A percentile compares a stretch with the other conserved stretches of the same genome.
Evolutionary conservation across 2,113 vertebrate species (phyloP).

Genomic region (Alethe castanea): DNA sequence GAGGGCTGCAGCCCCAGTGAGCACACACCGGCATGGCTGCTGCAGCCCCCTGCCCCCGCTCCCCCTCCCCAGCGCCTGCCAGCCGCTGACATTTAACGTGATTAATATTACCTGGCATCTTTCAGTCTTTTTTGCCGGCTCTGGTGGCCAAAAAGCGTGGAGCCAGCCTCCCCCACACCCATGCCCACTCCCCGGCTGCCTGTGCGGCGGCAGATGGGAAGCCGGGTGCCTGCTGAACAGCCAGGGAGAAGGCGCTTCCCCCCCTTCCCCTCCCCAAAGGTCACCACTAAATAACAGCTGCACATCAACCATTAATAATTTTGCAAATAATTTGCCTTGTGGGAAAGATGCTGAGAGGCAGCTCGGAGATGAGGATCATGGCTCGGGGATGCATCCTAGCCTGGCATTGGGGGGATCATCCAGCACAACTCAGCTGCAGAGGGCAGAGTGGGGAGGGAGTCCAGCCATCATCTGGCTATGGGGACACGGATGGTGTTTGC

Average conservation of each 20-base stretch:
- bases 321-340: not conserved
- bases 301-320: not conserved
- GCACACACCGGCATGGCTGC: not conserved
- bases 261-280: not conserved
- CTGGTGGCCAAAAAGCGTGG: constrained; percentile 3
- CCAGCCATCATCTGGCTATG: rapidly evolving
- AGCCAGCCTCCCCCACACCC: not conserved
- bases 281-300: constrained; percentile 7
- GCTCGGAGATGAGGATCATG: not conserved
- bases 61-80: not conserved
- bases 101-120: constrained; percentile 54
- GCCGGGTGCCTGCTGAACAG: not conserved
- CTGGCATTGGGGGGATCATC: not conserved
- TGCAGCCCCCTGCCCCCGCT: not conserved
- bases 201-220: constrained; percentile 34
- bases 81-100: constrained; percentile 26
- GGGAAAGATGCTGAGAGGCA: not conserved
- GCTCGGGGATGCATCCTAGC: not conserved
- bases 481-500: not conserved
- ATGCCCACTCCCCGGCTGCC: constrained; percentile 50
- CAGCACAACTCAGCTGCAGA: rapidly evolving
- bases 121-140: constrained; percentile 7
- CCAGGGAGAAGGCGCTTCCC: not conserved
- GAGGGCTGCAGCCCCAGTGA: not conserved
- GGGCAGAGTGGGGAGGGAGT: not conserved